Evolutionary conservation across 2,888 invertebrate species (phyloP), one percentile per base, ranked within the genome.

Genomic region (Alsophila aescularia): DNA sequence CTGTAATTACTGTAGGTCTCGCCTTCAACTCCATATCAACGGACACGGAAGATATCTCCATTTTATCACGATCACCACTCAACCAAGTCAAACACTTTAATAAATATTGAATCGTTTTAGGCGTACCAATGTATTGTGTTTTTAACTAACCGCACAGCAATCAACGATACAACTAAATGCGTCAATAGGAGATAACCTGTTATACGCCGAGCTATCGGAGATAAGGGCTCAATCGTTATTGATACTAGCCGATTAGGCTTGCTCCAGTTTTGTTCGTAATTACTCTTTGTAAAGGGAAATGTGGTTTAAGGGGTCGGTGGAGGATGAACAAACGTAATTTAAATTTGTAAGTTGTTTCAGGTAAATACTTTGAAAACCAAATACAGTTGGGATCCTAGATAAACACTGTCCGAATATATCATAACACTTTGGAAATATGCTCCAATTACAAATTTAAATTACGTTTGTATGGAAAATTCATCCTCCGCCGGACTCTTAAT

Each of bases 121-220:
- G 8, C 4, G 10, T n/a, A 5, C 8, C 0, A 29, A 29, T 29
- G 9, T n/a, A n/a, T 29, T 27, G 2, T 8, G 7, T 27, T 27
- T 27, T 12, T n/a, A 14, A 18, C 18, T 21, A 37, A 34, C 34
- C 16, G 14, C 34, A 43, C 50, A 53, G 32, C 32, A n/a, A 58
- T 62, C 35, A 72, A 78, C 77, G 79, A 85, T 81, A 72, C 14
- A 51, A 72, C 70, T 69, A 60, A 83, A 81, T 87, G 87, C 87
- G 88, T 89, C 88, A 87, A 86, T 83, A 77, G 36, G 18, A 62
- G 85, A 87, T 87, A 87, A 72, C 78, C 64, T 45, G 73, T 67
- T 70, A 75, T 77, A 72, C 61, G 66, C 49, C 34, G 53, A 42
- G 60, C 70, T 85, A 85, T 87, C 86, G 67, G 7, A 64, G 86